Conservation (phyloP, 2,113 vertebrate genomes). For the Tenebrosternarchus preto region DNA sequence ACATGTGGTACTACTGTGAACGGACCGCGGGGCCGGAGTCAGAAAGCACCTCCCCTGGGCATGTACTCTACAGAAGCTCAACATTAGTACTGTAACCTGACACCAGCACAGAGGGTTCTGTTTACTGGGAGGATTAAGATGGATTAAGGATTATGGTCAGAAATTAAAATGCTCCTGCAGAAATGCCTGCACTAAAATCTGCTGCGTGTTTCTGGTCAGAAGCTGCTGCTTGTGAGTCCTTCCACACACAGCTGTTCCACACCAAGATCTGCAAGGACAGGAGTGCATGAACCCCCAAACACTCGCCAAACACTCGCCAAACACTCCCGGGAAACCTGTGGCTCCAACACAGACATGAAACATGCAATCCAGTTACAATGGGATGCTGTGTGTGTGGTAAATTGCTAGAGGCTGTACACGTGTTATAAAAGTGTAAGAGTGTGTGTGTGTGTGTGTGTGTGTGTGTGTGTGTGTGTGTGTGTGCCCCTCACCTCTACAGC, state of each 20-base stretch:
- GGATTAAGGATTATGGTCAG: conserved; percentile 1
- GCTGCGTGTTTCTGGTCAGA: background rate
- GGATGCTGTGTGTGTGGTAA: too few species aligned
- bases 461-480: conserved; percentile 11
- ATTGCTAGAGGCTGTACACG: background rate
- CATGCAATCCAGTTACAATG: too few species aligned
- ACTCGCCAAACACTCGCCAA: too few species aligned
- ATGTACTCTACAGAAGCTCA: too few species aligned
- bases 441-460: conserved; percentile 5
- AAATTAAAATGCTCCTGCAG: background rate
- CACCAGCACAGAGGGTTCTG: background rate
- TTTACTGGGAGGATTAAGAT: background rate
- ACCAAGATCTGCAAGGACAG: too few species aligned
- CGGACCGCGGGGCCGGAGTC: too few species aligned
- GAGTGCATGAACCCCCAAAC: too few species aligned
- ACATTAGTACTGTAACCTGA: background rate
- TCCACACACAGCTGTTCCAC: background rate
- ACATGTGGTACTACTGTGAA: too few species aligned
- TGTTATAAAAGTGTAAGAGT: background rate
- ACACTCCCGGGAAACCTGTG: too few species aligned
- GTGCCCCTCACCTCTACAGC: conserved; percentile 43
- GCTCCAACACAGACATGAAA: too few species aligned
- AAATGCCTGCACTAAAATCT: background rate
- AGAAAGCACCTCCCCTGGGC: too few species aligned
- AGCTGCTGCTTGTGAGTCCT: too few species aligned